Conservation (phyloP, 1,140 invertebrate genomes). For the Nilaparvata lugens region DNA sequence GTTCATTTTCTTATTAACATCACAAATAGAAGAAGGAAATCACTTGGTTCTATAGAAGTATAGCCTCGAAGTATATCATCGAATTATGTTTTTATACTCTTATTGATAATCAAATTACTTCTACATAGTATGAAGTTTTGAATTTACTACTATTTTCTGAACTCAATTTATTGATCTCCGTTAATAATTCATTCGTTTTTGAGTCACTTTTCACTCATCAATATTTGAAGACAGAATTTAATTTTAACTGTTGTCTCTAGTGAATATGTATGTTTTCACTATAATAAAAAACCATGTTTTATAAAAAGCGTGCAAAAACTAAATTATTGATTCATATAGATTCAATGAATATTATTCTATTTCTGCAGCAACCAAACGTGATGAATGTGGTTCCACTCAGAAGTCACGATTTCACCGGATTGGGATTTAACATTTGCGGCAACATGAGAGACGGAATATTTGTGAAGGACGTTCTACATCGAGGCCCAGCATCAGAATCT, state of each 20-base stretch:
- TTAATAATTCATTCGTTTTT: no score
- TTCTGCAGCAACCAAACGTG: conserved; percentile 39
- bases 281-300: no score
- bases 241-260: not conserved
- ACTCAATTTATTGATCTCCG: no score
- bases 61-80: no score
- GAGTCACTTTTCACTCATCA: no score
- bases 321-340: not conserved
- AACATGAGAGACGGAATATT: conserved; percentile 84
- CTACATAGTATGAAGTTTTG: no score
- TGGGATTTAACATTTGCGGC: conserved; percentile 83
- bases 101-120: no score
- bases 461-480: conserved; percentile 75
- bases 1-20: no score
- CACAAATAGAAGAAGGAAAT: no score
- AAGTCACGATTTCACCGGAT: conserved; percentile 80
- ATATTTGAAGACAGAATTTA: not conserved
- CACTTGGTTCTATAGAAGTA: no score
- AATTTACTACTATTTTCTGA: no score
- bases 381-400: conserved; percentile 59
- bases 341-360: not conserved
- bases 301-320: not conserved
- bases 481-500: conserved; percentile 78
- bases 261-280: not conserved
- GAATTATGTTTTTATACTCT: no score